phyloP scores from a whole-genome alignment of 2,113 vertebrate genomes.

The Aegotheles bennettii region DNA sequence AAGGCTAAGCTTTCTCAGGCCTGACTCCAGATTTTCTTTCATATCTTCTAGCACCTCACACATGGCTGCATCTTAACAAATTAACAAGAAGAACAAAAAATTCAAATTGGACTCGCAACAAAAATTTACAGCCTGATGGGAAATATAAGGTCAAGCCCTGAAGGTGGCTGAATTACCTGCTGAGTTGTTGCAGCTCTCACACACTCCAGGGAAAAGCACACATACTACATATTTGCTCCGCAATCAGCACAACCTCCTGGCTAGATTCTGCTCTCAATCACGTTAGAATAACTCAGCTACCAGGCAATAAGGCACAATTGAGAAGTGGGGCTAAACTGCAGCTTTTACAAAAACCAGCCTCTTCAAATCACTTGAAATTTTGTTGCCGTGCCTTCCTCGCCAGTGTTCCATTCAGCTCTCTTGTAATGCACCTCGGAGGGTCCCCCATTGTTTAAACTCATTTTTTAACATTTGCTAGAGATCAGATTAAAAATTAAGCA shows the following conservation, averaged over 20 bases:
- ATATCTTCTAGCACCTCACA: background rate
- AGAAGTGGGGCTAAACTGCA: background rate
- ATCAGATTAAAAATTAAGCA: constrained; percentile 31
- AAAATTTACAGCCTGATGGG: background rate
- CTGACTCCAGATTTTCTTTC: background rate
- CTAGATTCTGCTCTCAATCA: background rate
- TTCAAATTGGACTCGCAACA: background rate
- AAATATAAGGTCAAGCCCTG: background rate
- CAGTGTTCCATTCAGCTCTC: background rate
- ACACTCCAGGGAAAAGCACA: background rate
- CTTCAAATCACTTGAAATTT: background rate
- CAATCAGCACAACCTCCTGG: background rate
- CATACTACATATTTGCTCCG: background rate
- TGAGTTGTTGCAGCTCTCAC: background rate
- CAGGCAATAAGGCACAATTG: background rate
- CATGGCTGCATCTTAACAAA: background rate
- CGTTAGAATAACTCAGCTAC: background rate
- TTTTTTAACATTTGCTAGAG: constrained; percentile 1
- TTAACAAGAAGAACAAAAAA: background rate
- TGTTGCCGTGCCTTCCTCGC: background rate
- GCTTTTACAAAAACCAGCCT: background rate
- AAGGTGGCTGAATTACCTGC: background rate
- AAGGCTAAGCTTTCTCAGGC: background rate
- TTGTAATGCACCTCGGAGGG: background rate
- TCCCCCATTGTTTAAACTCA: background rate